Percentiles rank a stretch among this genome's conserved stretches.
Conservation (phyloP, 2,113 vertebrate species). For the Melanotaenia duboulayi region DNA sequence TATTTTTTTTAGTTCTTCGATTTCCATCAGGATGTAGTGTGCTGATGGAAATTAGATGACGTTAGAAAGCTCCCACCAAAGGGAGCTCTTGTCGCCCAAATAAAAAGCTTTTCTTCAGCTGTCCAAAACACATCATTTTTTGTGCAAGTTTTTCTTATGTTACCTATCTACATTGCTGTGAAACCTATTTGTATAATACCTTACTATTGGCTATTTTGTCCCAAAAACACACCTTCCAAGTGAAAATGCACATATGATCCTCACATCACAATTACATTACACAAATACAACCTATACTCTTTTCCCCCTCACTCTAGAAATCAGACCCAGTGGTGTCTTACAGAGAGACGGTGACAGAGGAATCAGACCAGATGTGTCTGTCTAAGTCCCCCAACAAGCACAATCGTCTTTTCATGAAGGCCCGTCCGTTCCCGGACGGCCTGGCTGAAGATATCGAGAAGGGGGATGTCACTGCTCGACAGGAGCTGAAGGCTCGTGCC, state of each 20-base stretch:
- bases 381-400: slow-evolving; percentile 99
- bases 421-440: slow-evolving; percentile 90
- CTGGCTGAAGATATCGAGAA: slow-evolving; percentile 95
- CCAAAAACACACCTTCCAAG: no score
- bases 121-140: not conserved
- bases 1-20: no score
- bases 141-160: not conserved
- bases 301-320: slow-evolving; percentile 82
- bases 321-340: slow-evolving; percentile 96
- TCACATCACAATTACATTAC: no score
- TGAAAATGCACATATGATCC: slow-evolving; percentile 68
- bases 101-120: no score
- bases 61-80: no score
- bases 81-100: no score
- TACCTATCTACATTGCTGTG: no score
- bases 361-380: slow-evolving; percentile 90
- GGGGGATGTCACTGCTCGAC: slow-evolving; percentile 88
- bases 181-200: no score
- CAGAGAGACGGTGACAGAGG: slow-evolving; percentile 92
- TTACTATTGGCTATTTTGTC: no score
- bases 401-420: slow-evolving; percentile 96
- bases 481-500: slow-evolving; percentile 93
- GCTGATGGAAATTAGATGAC: no score
- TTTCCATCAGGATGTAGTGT: no score
- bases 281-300: not conserved